phyloP scores from a whole-genome alignment of 1,140 invertebrate species.

The Drosophila insularis region DNA sequence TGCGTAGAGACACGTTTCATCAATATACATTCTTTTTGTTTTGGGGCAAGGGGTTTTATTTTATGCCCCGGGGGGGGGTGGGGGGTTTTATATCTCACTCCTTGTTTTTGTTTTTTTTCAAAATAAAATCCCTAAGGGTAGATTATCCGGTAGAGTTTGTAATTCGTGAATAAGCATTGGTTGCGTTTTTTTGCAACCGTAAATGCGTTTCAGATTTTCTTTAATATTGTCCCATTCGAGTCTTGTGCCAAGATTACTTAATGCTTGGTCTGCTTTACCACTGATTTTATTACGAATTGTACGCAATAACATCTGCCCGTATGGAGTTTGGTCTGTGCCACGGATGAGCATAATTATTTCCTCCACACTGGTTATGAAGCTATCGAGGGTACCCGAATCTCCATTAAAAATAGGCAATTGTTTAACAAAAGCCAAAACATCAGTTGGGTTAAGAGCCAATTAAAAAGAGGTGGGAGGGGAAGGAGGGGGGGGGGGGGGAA shows the following conservation, averaged over 20 bases:
- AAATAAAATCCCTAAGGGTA: constrained; percentile 2
- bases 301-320: neutral
- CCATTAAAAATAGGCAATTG: neutral
- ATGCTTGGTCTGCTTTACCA: neutral
- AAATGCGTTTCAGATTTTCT: neutral
- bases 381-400: neutral
- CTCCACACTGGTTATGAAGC: neutral
- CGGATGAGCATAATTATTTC: constrained; percentile 18
- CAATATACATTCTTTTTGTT: too few species aligned
- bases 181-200: constrained; percentile 1
- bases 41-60: too few species aligned
- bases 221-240: constrained; percentile 10
- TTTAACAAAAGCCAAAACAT: neutral
- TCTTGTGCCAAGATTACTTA: neutral
- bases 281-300: constrained; percentile 12
- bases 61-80: neutral
- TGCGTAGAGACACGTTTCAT: too few species aligned
- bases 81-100: neutral
- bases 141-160: neutral
- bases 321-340: constrained; percentile 12
- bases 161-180: constrained; percentile 8
- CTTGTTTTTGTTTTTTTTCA: neutral
- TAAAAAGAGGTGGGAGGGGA: neutral
- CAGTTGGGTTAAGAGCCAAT: neutral
- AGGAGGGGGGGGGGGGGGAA: too few species aligned